Conservation (phyloP, 2,888 invertebrate genomes). For the Fragum whitleyi region DNA sequence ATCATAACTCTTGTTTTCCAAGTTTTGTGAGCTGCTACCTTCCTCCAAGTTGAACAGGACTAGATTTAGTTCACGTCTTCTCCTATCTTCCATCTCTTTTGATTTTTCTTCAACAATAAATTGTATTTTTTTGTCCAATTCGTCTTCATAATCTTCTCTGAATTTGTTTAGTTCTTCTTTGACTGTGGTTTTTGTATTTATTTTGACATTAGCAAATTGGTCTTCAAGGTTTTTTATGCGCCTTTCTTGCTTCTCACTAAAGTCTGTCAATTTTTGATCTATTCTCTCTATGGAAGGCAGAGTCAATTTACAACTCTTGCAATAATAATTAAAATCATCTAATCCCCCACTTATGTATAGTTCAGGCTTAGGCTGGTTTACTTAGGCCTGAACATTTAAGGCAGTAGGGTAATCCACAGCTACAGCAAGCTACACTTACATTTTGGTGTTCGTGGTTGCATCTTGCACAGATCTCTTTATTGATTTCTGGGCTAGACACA, state of each 20-base stretch:
- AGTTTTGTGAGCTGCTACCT: not conserved
- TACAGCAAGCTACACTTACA: not conserved
- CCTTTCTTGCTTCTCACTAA: not conserved
- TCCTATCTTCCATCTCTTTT: not conserved
- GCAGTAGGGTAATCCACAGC: not conserved
- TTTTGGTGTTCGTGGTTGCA: not conserved
- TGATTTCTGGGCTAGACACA: not conserved
- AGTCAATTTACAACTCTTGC: not conserved
- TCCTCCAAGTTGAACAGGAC: not conserved
- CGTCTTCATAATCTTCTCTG: not conserved
- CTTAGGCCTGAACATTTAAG: not conserved
- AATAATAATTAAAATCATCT: not conserved
- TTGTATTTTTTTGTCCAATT: not conserved
- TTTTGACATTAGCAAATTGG: not conserved
- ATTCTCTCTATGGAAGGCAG: not conserved
- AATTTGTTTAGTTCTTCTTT: not conserved
- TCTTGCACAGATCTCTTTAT: not conserved
- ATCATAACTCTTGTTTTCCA: not conserved
- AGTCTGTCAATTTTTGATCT: not conserved
- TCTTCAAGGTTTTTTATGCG: not conserved
- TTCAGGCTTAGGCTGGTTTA: not conserved
- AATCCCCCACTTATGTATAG: not conserved
- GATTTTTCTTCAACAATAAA: not conserved
- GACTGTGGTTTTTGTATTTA: not conserved
- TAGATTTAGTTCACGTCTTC: not conserved